Percentiles rank a stretch among this genome's conserved stretches.
Evolutionary conservation across 2,113 vertebrate species (phyloP).

Genomic region (Typhlomys cinereus): DNA sequence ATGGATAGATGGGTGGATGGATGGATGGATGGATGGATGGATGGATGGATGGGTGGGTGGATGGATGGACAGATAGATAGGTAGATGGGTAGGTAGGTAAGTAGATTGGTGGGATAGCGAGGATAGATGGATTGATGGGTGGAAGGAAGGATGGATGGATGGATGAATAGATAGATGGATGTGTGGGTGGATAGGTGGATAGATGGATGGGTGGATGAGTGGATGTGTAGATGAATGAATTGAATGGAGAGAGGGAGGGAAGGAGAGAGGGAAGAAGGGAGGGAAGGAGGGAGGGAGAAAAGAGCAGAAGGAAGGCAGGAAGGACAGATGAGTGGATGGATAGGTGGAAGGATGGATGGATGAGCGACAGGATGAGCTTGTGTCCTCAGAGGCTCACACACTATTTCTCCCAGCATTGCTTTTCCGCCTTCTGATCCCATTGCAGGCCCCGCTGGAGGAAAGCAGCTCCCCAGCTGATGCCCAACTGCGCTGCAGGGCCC

Average conservation of each 20-base stretch:
- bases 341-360: background rate
- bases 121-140: fast-evolving
- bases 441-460: background rate
- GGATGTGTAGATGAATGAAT: fast-evolving
- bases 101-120: fast-evolving
- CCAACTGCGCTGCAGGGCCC: conserved; percentile 49
- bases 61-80: too few species aligned
- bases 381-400: background rate
- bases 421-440: background rate
- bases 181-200: background rate
- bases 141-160: background rate
- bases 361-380: too few species aligned
- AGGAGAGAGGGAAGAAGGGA: fast-evolving
- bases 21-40: fast-evolving
- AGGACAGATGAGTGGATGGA: background rate
- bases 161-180: fast-evolving
- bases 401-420: background rate
- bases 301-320: too few species aligned
- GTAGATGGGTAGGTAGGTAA: fast-evolving
- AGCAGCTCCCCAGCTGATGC: background rate
- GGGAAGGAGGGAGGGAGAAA: fast-evolving
- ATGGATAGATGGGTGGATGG: too few species aligned
- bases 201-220: background rate
- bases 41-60: background rate
- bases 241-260: fast-evolving